A percentile compares a stretch with the other conserved stretches of the same genome.
phyloP scores from a whole-genome alignment of 2,888 invertebrate species.

The Synergus itoensis region DNA sequence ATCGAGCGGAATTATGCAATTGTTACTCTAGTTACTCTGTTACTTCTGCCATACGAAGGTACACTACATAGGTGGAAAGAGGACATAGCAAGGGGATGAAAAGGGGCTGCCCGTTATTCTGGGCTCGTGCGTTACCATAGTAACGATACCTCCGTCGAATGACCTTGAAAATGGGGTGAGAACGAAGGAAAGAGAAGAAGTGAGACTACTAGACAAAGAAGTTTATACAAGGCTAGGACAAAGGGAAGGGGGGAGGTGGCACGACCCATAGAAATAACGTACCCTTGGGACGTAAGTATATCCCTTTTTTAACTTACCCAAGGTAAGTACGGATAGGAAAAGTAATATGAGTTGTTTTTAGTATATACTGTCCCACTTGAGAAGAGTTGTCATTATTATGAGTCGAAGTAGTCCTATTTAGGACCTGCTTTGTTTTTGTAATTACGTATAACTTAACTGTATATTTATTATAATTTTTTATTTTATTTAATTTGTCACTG shows the following conservation, averaged over 20 bases:
- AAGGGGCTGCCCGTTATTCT: conserved; percentile 65
- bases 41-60: conserved; percentile 42
- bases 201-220: conserved; percentile 23
- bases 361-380: background rate
- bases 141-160: conserved; percentile 66
- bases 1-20: conserved; percentile 47
- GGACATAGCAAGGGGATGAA: conserved; percentile 57
- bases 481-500: no score
- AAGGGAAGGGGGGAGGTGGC: conserved; percentile 47
- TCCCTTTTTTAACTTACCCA: conserved; percentile 27
- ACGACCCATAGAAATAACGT: conserved; percentile 50
- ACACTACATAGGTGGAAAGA: conserved; percentile 50
- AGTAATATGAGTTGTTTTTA: conserved; percentile 6
- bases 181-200: conserved; percentile 49
- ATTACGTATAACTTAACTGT: no score
- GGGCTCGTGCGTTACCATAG: conserved; percentile 70
- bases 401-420: no score
- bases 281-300: conserved; percentile 45
- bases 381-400: background rate
- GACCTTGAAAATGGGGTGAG: conserved; percentile 66
- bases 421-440: no score
- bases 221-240: conserved; percentile 1
- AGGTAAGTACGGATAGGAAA: conserved; percentile 42
- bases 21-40: conserved; percentile 44
- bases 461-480: no score